Percentiles rank a stretch among this genome's conserved stretches.
Evolutionary conservation across 2,797 vertebrate genomes (phyloP).

Genomic region (Poeciliopsis gracilis): DNA sequence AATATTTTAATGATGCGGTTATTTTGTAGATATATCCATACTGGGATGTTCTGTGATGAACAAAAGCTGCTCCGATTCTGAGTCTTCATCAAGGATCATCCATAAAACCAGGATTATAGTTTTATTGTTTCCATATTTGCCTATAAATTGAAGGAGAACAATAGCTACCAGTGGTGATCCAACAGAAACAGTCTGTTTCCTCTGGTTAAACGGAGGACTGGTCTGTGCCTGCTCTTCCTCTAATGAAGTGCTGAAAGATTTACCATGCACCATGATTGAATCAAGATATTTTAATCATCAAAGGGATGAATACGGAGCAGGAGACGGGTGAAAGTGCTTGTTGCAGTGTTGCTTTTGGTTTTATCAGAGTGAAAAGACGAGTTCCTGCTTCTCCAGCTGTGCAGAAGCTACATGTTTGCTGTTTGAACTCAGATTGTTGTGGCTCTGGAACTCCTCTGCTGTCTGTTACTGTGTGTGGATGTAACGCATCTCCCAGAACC

Average conservation of each 20-base stretch:
- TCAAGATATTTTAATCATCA: background rate
- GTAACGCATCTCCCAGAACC: background rate
- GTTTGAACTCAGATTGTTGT: background rate
- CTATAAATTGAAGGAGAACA: background rate
- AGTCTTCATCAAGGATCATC: background rate
- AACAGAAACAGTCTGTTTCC: conserved; percentile 38
- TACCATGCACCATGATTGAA: too few species aligned
- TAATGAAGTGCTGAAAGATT: conserved; percentile 18
- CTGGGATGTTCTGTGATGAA: background rate
- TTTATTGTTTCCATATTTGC: conserved; percentile 2
- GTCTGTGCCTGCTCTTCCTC: background rate
- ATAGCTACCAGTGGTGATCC: background rate
- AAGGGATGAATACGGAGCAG: conserved; percentile 7
- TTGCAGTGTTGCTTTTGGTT: background rate
- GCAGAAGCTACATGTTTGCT: background rate
- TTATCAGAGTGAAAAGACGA: background rate
- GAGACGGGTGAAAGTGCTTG: background rate
- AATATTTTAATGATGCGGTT: background rate
- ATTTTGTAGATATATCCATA: background rate
- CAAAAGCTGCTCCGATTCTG: background rate
- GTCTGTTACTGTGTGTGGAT: background rate
- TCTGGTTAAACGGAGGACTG: background rate
- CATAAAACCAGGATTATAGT: background rate
- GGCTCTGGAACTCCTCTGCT: background rate
- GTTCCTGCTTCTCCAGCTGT: background rate